phyloP scores from a whole-genome alignment of 2,113 vertebrate genomes.

The Grammomys surdaster region DNA sequence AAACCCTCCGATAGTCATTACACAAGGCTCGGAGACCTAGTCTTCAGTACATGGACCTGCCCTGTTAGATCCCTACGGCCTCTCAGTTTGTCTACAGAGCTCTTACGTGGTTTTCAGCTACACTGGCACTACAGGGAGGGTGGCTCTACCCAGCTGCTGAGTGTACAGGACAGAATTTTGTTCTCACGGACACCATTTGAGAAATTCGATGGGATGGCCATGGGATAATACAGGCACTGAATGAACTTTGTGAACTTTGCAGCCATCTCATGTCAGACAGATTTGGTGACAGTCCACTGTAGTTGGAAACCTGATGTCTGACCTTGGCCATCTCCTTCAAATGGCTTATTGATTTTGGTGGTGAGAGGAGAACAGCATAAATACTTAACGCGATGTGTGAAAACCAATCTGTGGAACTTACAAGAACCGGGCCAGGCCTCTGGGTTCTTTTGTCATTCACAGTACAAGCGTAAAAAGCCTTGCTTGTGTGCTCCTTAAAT shows the following conservation, averaged over 20 bases:
- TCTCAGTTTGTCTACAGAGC: background rate
- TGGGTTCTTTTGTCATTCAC: constrained; percentile 22
- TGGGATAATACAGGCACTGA: background rate
- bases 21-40: background rate
- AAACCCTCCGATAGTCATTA: background rate
- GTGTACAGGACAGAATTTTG: background rate
- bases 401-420: constrained; percentile 56
- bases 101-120: background rate
- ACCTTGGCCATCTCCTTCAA: constrained; percentile 44
- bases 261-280: background rate
- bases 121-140: background rate
- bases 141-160: background rate
- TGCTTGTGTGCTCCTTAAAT: background rate
- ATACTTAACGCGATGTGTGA: constrained; percentile 68
- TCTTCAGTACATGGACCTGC: background rate
- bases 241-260: background rate
- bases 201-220: background rate
- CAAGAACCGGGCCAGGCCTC: constrained; percentile 20
- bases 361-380: constrained; percentile 54
- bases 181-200: background rate
- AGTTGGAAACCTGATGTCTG: constrained; percentile 7
- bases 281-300: background rate
- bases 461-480: constrained; percentile 42
- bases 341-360: constrained; percentile 71
- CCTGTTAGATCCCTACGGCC: background rate